phyloP scores from a whole-genome alignment of 2,888 invertebrate species.

The Diplazon laetatorius region DNA sequence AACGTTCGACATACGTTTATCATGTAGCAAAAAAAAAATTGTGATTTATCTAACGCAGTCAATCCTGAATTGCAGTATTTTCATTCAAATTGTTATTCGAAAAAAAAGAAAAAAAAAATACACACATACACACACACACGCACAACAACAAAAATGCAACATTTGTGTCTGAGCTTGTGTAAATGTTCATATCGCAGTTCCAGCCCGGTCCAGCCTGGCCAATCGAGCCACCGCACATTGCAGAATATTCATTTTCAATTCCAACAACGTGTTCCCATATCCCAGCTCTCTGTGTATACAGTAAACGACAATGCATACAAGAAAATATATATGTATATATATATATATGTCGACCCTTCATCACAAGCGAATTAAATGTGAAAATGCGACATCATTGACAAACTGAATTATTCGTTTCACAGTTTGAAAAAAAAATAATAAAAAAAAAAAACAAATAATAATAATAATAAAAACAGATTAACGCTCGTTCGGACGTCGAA shows the following conservation, averaged over 20 bases:
- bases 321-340: no score
- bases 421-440: no score
- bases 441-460: no score
- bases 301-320: no score
- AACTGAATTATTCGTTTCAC: no score
- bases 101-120: no score
- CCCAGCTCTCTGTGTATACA: constrained; percentile 45
- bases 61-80: constrained; percentile 27
- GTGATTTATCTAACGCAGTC: no score
- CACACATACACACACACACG: no score
- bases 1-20: not conserved
- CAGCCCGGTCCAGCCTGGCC: constrained; percentile 41
- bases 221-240: constrained; percentile 50
- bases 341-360: constrained; percentile 55
- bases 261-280: constrained; percentile 21
- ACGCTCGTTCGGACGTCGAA: constrained; percentile 22
- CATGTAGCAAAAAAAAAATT: no score
- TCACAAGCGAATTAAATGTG: constrained; percentile 34
- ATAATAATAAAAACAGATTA: no score
- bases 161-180: constrained; percentile 12
- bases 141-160: constrained; percentile 60
- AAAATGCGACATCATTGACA: constrained; percentile 14
- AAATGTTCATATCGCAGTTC: constrained; percentile 32
- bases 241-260: constrained; percentile 11
- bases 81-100: constrained; percentile 38